Base-by-base conservation (phyloP, 2,888 invertebrate genomes). In the Sylvicola cinctus region DNA sequence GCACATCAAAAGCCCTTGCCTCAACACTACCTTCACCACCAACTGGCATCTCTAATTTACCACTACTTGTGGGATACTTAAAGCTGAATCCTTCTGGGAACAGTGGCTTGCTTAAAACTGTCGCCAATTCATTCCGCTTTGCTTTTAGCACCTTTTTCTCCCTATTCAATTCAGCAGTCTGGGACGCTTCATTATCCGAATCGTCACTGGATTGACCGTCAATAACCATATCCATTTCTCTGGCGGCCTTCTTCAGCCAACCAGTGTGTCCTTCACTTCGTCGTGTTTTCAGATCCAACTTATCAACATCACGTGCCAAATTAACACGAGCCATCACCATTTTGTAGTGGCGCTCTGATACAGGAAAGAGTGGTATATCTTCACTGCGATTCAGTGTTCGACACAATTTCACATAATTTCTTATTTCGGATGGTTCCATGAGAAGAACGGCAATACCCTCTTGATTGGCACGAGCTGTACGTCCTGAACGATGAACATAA, bases 401-500 rank as follows among this genome's bases (percentile, higher is more conserved):
- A 45, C 88, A 81, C 11, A 96, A 62, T 48, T 80, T 80, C 1
- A 73, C 56, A 45, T 87, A 96, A 38, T 68, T 67, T 38, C 66
- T 68, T 2, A 79, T 68, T 51, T 96, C 96, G 0, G 72, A 67
- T 0, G 91, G 85, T 47, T 90, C 90, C 59, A 95, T 78, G 45
- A 98, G 65, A 40, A 96, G 65, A 3, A 98, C 72, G 3, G 95
- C 87, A 8, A 95, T 70, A 0, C 98, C 98, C 47, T 84, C 75
- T 39, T 75, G 73, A 36, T 68, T 67, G 0, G 90, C 93, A 34
- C 98, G 65, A 0, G 96, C 98, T 1, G 98, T 98, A 36, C 98
- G 66, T 0, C 98, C 98, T 49, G 93, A 91, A 39, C 98, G 69
- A 52, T 98, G 98, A 0, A 98, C 78, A 54, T 98, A 98, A 51